Evolutionary conservation across 37 sponge, comb jelly and placozoan genomes (phyloP).

Genomic region (Dysidea cf. avara): DNA sequence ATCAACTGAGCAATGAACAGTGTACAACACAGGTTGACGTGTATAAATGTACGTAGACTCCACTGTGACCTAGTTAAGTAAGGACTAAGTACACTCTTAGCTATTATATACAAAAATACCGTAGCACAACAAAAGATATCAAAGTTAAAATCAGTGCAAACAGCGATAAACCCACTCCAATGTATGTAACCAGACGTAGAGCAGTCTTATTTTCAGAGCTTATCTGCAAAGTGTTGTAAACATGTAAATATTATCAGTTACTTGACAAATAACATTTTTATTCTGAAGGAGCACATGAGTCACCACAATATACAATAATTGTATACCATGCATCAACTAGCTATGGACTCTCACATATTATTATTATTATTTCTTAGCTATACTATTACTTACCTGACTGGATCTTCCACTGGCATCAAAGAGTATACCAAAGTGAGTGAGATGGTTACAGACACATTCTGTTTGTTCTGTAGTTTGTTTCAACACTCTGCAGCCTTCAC

Average conservation of each 20-base stretch:
- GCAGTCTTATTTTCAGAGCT: background rate
- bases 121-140: background rate
- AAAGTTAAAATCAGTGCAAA: slow-evolving; percentile 34
- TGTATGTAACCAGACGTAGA: slow-evolving; percentile 17
- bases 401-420: too few species aligned
- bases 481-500: too few species aligned
- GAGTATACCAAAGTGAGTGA: slow-evolving; percentile 73
- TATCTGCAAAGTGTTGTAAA: background rate
- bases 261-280: too few species aligned
- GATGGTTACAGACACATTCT: slow-evolving; percentile 52
- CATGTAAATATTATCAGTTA: too few species aligned
- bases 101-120: background rate
- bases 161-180: slow-evolving; percentile 46
- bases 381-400: too few species aligned
- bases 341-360: too few species aligned
- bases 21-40: slow-evolving; percentile 52
- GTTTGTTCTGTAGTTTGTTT: background rate
- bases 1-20: slow-evolving; percentile 58
- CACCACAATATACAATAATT: too few species aligned
- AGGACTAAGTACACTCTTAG: background rate
- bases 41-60: slow-evolving; percentile 58
- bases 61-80: slow-evolving; percentile 37
- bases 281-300: too few species aligned
- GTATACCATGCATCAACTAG: too few species aligned
- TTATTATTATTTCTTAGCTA: too few species aligned